phyloP scores from a whole-genome alignment of 2,113 vertebrate genomes.

The Nothobranchius furzeri region DNA sequence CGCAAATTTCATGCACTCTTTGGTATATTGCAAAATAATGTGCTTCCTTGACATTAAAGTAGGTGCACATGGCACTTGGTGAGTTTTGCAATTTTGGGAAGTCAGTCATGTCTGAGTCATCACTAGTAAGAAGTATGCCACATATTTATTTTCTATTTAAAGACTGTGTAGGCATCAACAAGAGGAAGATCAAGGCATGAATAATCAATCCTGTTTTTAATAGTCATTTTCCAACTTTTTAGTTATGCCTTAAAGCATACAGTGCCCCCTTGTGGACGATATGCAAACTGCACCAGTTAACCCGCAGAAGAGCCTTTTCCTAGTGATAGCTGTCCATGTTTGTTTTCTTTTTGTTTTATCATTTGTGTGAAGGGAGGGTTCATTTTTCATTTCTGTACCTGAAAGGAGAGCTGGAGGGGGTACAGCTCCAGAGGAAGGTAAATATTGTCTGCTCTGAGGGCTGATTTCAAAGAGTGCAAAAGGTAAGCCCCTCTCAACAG shows the following conservation, averaged over 20 bases:
- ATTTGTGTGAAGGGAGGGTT: neutral
- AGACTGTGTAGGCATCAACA: neutral
- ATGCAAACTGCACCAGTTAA: conserved; percentile 14
- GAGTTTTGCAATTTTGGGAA: conserved; percentile 30
- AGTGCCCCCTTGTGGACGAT: conserved; percentile 62
- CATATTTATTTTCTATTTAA: neutral
- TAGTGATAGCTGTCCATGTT: neutral
- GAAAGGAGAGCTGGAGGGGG: conserved; percentile 4
- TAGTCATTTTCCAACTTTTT: neutral
- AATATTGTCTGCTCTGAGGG: conserved; percentile 66
- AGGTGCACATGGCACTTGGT: neutral
- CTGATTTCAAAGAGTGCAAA: conserved; percentile 69
- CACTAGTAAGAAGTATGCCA: neutral
- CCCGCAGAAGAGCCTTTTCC: neutral
- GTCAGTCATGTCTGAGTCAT: conserved; percentile 42
- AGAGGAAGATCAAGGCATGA: conserved; percentile 6
- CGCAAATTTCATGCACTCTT: conserved; percentile 20
- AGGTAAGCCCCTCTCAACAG: conserved; percentile 57
- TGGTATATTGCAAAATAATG: conserved; percentile 1
- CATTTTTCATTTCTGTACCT: neutral
- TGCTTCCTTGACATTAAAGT: neutral
- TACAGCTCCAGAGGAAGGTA: conserved; percentile 48
- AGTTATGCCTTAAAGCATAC: neutral
- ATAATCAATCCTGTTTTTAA: fast-evolving
- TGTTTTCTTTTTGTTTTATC: neutral